These are phyloP conservation scores for Drosophila lacteicornis DNA, from an alignment of 1,140 invertebrate genomes.

Conservation along the genomic window DNA sequence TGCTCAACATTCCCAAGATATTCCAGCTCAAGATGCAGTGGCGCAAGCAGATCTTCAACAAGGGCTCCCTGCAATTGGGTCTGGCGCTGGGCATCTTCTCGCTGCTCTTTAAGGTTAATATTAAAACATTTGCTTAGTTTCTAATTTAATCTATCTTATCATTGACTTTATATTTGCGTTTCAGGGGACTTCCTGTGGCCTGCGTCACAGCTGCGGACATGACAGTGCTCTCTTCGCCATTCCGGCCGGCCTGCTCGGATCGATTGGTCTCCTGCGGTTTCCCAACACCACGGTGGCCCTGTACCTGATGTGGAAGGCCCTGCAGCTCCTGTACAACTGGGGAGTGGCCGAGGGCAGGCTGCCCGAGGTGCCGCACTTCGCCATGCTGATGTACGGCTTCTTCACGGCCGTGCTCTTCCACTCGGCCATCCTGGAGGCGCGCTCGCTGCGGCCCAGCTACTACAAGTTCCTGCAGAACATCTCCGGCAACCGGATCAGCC, in stretches of 20 bases:
- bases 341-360: conserved; percentile 86
- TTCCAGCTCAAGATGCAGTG: conserved; percentile 86
- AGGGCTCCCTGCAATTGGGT: conserved; percentile 87
- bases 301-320: conserved; percentile 89
- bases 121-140: conserved; percentile 75
- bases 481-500: conserved; percentile 85
- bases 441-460: conserved; percentile 92
- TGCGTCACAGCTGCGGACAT: conserved; percentile 86
- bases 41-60: conserved; percentile 86
- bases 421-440: conserved; percentile 91
- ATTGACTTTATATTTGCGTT: background rate
- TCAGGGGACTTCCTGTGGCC: conserved; percentile 86
- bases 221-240: conserved; percentile 87
- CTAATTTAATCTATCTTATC: background rate
- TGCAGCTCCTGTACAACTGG: conserved; percentile 88
- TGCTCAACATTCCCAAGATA: conserved; percentile 84
- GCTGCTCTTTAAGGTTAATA: conserved; percentile 87
- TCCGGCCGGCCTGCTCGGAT: conserved; percentile 88
- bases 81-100: conserved; percentile 88
- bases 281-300: conserved; percentile 88
- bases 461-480: conserved; percentile 92
- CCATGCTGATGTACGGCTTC: conserved; percentile 89
- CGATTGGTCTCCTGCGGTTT: conserved; percentile 87
- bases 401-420: conserved; percentile 92
- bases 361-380: conserved; percentile 88